phyloP scores from a whole-genome alignment of 2,888 invertebrate species.

The Crepidodera aurea region DNA sequence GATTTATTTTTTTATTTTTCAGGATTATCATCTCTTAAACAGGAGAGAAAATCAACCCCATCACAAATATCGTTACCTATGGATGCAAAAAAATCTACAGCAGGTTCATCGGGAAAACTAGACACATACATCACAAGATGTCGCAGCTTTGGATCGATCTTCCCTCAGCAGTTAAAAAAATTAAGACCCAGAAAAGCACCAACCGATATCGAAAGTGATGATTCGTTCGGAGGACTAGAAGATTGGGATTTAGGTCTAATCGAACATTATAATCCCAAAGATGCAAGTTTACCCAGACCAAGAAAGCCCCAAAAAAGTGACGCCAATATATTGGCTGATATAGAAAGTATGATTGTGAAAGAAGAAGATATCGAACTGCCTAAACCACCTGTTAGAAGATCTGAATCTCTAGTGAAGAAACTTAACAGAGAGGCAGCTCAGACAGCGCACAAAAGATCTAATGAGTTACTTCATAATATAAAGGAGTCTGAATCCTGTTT shows the following conservation, averaged over 20 bases:
- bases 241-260: conserved; percentile 64
- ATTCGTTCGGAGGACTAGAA: conserved; percentile 62
- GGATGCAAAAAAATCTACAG: conserved; percentile 49
- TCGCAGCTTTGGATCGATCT: conserved; percentile 62
- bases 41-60: conserved; percentile 40
- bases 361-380: conserved; percentile 50
- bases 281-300: conserved; percentile 58
- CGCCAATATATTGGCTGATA: conserved; percentile 51
- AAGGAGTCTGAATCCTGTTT: conserved; percentile 1
- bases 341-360: conserved; percentile 55
- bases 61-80: conserved; percentile 29
- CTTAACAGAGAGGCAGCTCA: conserved; percentile 48
- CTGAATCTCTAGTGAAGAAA: conserved; percentile 56
- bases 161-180: conserved; percentile 61
- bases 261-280: conserved; percentile 61
- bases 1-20: too few species aligned
- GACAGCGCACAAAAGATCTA: conserved; percentile 35
- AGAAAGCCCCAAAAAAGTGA: conserved; percentile 47
- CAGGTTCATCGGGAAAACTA: conserved; percentile 57
- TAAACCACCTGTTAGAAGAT: conserved; percentile 51
- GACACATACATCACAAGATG: conserved; percentile 63
- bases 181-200: conserved; percentile 54
- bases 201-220: conserved; percentile 61
- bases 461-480: conserved; percentile 6
- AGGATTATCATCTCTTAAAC: conserved; percentile 32